Evolutionary conservation across 2,113 vertebrate genomes (phyloP).

Genomic region (Thamnaconus septentrionalis): DNA sequence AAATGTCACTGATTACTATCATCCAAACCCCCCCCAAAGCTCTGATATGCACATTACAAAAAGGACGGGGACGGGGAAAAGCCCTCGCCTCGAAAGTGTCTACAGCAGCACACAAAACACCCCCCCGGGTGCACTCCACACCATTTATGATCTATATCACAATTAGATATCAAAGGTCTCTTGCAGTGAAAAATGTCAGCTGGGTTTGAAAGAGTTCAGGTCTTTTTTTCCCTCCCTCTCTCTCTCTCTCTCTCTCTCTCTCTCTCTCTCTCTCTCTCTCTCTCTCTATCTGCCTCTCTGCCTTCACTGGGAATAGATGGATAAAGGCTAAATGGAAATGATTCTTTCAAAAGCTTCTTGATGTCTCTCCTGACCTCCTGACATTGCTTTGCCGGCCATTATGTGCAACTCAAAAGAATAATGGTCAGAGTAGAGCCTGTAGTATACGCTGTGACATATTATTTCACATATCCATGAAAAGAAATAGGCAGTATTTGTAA

Average conservation of each 20-base stretch:
- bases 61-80: constrained; percentile 22
- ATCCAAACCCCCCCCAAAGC: constrained; percentile 31
- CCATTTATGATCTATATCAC: constrained; percentile 70
- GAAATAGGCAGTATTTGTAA: no score
- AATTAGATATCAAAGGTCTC: constrained; percentile 72
- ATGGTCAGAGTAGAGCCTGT: not conserved
- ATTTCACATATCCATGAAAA: no score
- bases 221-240: constrained; percentile 14
- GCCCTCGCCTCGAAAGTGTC: constrained; percentile 23
- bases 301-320: constrained; percentile 36
- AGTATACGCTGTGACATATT: no score
- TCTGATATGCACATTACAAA: constrained; percentile 36
- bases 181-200: constrained; percentile 56
- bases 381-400: not conserved
- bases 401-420: not conserved
- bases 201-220: constrained; percentile 48
- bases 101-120: constrained; percentile 39
- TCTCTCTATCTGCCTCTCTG: not conserved
- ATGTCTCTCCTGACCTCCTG: constrained; percentile 46
- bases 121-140: constrained; percentile 35
- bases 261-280: not conserved
- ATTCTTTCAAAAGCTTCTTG: constrained; percentile 47
- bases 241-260: not conserved
- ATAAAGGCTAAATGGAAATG: constrained; percentile 60
- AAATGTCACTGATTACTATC: constrained; percentile 75